phyloP scores from a whole-genome alignment of 2,113 vertebrate species.

The Rhinichthys klamathensis region DNA sequence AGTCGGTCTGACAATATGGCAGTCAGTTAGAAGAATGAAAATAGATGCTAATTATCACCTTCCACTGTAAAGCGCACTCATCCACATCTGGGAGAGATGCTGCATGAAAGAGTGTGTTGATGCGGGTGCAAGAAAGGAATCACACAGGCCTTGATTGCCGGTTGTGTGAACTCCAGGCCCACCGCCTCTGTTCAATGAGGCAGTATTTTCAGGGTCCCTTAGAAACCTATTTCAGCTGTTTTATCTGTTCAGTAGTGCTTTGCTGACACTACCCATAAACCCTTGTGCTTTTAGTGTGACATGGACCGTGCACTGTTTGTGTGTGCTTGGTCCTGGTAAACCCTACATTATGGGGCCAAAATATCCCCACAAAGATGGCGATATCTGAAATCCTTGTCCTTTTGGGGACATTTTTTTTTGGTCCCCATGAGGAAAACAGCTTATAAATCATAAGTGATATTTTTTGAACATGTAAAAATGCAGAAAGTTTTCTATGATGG shows the following conservation, averaged over 20 bases:
- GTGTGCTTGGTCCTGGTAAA: background rate
- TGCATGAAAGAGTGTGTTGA: background rate
- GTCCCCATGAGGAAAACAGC: no score
- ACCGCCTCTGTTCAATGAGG: constrained; percentile 28
- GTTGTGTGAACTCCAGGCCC: constrained; percentile 14
- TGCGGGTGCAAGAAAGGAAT: background rate
- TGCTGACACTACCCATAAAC: constrained; percentile 51
- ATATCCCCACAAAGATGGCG: no score
- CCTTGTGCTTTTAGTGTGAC: constrained; percentile 50
- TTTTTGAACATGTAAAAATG: no score
- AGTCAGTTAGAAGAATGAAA: background rate
- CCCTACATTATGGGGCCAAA: no score
- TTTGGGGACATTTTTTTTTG: no score
- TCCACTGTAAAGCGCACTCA: background rate
- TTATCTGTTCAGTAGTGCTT: constrained; percentile 49
- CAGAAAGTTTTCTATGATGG: no score
- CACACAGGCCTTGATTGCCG: background rate
- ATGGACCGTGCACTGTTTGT: constrained; percentile 32
- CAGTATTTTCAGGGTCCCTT: constrained; percentile 49
- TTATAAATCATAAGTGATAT: no score
- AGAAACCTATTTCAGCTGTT: constrained; percentile 48
- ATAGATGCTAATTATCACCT: constrained; percentile 30
- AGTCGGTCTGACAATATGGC: background rate
- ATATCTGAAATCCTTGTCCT: no score
- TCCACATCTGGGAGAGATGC: background rate